Evolutionary conservation across 2,888 invertebrate genomes (phyloP).

Genomic region (Andrena dorsata): DNA sequence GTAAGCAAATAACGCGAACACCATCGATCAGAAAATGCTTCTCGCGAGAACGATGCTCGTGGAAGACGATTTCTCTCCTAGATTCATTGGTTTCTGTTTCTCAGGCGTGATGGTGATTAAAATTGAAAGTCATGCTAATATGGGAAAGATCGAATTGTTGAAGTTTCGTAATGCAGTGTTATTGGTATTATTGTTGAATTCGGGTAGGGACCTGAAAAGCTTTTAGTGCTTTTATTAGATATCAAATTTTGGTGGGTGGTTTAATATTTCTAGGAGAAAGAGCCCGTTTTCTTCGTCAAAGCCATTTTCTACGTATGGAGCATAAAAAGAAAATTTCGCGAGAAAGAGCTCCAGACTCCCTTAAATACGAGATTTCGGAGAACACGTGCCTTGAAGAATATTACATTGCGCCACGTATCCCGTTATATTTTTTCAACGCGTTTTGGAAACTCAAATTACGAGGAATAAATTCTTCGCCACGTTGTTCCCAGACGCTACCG

Average conservation of each 20-base stretch:
- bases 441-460: conserved; percentile 49
- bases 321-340: neutral
- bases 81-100: neutral
- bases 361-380: neutral
- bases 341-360: neutral
- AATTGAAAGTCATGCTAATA: neutral
- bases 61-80: neutral
- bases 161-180: too few relatives aligned
- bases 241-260: too few relatives aligned
- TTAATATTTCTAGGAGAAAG: too few relatives aligned
- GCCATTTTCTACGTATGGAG: neutral
- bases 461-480: conserved; percentile 38
- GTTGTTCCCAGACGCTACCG: conserved; percentile 32
- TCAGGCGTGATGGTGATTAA: neutral
- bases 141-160: too few relatives aligned
- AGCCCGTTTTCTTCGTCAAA: neutral
- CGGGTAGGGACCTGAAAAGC: too few relatives aligned
- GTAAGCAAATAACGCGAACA: neutral
- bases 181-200: too few relatives aligned
- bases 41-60: neutral
- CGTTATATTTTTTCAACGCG: conserved; percentile 19
- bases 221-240: too few relatives aligned
- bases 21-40: neutral
- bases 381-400: neutral
- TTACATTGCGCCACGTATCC: conserved; percentile 6